Percentiles rank a stretch among this genome's conserved stretches.
These are phyloP conservation scores for Goniozus legneri DNA, from an alignment of 1,140 invertebrate species.

Conservation along the genomic window DNA sequence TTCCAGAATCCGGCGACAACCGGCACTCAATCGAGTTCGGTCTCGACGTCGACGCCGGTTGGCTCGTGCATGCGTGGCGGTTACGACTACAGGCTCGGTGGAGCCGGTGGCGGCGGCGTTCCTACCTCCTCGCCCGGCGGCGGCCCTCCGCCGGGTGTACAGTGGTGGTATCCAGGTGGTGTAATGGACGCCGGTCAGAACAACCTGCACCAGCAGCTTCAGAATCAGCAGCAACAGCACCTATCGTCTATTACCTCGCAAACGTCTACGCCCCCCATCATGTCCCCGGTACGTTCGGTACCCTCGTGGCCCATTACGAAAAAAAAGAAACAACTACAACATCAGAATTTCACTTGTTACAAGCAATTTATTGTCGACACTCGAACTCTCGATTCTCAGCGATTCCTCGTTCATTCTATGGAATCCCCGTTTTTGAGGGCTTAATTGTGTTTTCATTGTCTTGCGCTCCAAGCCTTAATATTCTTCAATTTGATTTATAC, in stretches of 20 bases:
- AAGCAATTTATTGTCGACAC: no score
- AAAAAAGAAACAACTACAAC: no score
- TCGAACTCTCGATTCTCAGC: no score
- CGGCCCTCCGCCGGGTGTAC: conserved; percentile 57
- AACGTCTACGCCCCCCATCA: conserved; percentile 48
- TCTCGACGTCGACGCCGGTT: conserved; percentile 50
- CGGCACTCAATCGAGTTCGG: conserved; percentile 48
- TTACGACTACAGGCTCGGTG: conserved; percentile 63
- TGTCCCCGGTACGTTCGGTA: conserved; percentile 51
- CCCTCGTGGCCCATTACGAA: no score
- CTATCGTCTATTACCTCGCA: conserved; percentile 48
- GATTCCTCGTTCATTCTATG: no score
- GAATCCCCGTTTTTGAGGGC: no score
- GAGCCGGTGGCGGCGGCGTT: conserved; percentile 30
- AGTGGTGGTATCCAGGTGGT: conserved; percentile 64
- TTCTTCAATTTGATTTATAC: no score
- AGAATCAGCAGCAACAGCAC: conserved; percentile 55
- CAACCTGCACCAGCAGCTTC: conserved; percentile 56
- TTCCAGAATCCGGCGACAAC: conserved; percentile 68
- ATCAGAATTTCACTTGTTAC: no score
- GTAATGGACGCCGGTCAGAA: conserved; percentile 55
- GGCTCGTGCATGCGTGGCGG: conserved; percentile 50
- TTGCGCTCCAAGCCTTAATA: no score
- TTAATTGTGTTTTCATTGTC: no score
- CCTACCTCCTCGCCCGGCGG: conserved; percentile 47